Conservation (phyloP, 92 coral and sea anemone species). For the Palythoa caribaeorum region DNA sequence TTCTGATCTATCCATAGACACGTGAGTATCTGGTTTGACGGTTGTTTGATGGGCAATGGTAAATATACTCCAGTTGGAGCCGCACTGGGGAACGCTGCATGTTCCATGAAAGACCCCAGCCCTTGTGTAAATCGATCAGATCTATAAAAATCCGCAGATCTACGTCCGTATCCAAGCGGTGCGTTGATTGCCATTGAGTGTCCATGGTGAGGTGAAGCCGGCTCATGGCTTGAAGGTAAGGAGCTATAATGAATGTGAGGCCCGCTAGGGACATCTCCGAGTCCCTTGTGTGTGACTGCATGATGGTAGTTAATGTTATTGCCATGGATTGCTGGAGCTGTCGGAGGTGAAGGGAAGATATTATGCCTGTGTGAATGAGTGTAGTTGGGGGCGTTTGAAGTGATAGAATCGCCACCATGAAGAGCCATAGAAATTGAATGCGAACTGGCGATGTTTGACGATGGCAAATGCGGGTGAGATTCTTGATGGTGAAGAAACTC, state of each 20-base stretch:
- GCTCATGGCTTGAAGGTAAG: conserved; percentile 79
- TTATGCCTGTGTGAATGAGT: conserved; percentile 80
- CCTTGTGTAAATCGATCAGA: conserved; percentile 84
- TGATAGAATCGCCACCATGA: conserved; percentile 80
- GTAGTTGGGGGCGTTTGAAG: conserved; percentile 84
- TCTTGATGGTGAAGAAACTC: conserved; percentile 92
- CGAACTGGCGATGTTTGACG: conserved; percentile 79
- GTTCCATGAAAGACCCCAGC: conserved; percentile 86
- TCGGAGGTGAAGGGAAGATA: conserved; percentile 78
- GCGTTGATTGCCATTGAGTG: conserved; percentile 80
- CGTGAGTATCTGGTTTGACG: conserved; percentile 94
- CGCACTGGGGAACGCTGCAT: conserved; percentile 82
- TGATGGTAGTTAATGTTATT: conserved; percentile 92
- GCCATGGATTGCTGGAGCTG: conserved; percentile 83
- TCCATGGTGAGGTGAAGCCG: conserved; percentile 88
- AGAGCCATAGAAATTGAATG: conserved; percentile 80
- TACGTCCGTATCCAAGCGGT: conserved; percentile 75
- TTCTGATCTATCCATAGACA: conserved; percentile 99
- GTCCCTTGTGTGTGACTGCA: conserved; percentile 86
- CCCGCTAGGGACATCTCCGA: conserved; percentile 72
- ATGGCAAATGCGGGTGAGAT: conserved; percentile 75
- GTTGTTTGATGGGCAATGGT: conserved; percentile 88
- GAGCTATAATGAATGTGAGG: conserved; percentile 84
- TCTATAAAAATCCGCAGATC: conserved; percentile 79
- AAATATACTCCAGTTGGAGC: conserved; percentile 83